Evolutionary conservation across 2,113 vertebrate species (phyloP).

Genomic region (Microcebus griseorufus): DNA sequence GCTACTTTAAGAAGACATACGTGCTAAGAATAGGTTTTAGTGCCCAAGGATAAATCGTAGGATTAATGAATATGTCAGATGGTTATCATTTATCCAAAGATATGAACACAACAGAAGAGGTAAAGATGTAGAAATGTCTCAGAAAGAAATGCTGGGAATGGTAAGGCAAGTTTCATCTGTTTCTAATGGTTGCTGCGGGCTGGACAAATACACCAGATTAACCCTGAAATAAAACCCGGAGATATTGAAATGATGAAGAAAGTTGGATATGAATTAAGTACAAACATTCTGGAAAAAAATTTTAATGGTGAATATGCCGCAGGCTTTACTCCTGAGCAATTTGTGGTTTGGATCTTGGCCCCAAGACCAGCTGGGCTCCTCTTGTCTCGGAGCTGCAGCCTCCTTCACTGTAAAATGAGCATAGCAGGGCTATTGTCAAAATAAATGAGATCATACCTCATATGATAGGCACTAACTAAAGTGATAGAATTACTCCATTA

Average conservation of each 20-base stretch:
- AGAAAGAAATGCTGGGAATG: not conserved
- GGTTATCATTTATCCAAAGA: not conserved
- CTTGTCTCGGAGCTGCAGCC: not conserved
- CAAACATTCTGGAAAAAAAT: not conserved
- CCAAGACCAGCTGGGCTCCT: not conserved
- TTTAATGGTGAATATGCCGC: not conserved
- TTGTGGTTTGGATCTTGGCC: not conserved
- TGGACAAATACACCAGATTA: not conserved
- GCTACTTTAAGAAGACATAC: not conserved
- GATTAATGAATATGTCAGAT: not conserved
- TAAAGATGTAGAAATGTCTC: not conserved
- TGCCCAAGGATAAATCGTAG: not conserved
- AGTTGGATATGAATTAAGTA: not conserved
- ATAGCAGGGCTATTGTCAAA: not conserved
- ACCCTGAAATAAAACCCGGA: not conserved
- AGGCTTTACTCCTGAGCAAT: not conserved
- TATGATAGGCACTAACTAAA: too few relatives aligned
- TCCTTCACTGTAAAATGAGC: not conserved
- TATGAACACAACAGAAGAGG: not conserved
- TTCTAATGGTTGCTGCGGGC: not conserved
- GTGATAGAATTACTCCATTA: not conserved
- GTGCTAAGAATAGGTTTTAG: not conserved
- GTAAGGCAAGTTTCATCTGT: not conserved
- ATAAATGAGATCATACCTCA: not conserved
- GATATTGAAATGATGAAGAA: slow-evolving; percentile 7